A percentile compares a stretch with the other conserved stretches of the same genome.
phyloP scores from a whole-genome alignment of 2,113 vertebrate genomes.

The Lophochroa leadbeateri region DNA sequence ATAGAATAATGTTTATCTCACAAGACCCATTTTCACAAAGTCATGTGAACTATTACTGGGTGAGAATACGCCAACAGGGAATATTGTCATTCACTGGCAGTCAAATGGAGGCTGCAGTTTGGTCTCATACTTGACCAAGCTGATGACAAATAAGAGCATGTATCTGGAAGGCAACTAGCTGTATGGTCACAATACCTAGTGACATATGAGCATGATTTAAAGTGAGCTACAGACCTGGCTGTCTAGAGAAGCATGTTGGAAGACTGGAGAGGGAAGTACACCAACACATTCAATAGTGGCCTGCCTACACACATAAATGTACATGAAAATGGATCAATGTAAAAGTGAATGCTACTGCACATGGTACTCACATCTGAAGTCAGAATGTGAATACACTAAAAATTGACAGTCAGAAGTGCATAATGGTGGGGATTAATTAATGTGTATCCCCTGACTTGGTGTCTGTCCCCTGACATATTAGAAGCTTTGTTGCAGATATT shows the following conservation, averaged over 20 bases:
- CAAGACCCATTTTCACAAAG: neutral
- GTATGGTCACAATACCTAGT: neutral
- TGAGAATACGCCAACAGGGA: neutral
- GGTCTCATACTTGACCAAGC: neutral
- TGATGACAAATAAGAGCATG: neutral
- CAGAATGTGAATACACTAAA: neutral
- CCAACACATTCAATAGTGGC: rapidly evolving
- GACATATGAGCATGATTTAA: rapidly evolving
- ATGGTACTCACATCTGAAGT: neutral
- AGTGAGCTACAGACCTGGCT: neutral
- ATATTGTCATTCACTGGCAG: neutral
- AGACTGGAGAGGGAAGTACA: rapidly evolving
- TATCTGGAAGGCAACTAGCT: neutral
- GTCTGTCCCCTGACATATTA: neutral
- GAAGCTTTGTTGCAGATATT: slow-evolving; percentile 7
- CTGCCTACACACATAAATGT: neutral
- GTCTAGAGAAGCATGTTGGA: neutral
- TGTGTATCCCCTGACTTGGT: neutral
- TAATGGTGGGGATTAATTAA: slow-evolving; percentile 29
- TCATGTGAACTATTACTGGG: neutral
- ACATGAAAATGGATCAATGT: neutral
- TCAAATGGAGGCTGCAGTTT: neutral
- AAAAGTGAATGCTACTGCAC: neutral
- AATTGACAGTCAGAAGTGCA: neutral
- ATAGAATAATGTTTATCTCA: neutral